Conservation (phyloP, 2,113 vertebrate species). For the Arvicanthis niloticus region DNA sequence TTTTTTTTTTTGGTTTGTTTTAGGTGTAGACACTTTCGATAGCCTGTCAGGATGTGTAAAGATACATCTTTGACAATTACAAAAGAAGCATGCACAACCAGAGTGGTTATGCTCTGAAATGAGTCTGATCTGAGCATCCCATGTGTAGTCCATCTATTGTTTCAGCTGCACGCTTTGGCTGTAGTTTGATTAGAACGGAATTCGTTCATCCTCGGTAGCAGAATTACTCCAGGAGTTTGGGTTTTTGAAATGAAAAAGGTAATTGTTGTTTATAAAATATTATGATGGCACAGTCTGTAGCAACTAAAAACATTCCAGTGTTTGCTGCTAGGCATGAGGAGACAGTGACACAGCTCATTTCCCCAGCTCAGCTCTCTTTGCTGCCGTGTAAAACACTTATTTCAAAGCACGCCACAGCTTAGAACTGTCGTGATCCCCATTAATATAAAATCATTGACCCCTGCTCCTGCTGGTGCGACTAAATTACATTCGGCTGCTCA, state of each 20-base stretch:
- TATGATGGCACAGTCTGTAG: slow-evolving; percentile 69
- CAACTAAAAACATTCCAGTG: slow-evolving; percentile 81
- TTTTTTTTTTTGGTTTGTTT: neutral
- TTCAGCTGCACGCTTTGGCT: neutral
- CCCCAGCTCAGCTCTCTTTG: slow-evolving; percentile 87
- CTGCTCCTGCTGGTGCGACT: slow-evolving; percentile 89
- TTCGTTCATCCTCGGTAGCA: neutral
- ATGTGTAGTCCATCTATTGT: neutral
- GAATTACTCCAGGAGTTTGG: slow-evolving; percentile 41
- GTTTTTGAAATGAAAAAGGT: slow-evolving; percentile 77
- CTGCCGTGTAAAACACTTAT: slow-evolving; percentile 91
- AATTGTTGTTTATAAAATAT: slow-evolving; percentile 87
- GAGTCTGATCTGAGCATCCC: neutral
- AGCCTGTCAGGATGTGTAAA: neutral
- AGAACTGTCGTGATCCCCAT: slow-evolving; percentile 92
- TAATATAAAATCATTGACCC: slow-evolving; percentile 94
- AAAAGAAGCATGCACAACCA: neutral
- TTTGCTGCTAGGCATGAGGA: slow-evolving; percentile 88
- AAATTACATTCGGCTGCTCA: slow-evolving; percentile 93
- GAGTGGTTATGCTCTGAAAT: neutral
- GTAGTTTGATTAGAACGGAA: slow-evolving; percentile 8
- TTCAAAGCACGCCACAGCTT: slow-evolving; percentile 91
- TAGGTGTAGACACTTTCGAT: neutral
- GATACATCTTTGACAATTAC: neutral
- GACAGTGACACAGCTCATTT: slow-evolving; percentile 90